Conservation (phyloP, 2,113 vertebrate genomes). For the Tyto alba region DNA sequence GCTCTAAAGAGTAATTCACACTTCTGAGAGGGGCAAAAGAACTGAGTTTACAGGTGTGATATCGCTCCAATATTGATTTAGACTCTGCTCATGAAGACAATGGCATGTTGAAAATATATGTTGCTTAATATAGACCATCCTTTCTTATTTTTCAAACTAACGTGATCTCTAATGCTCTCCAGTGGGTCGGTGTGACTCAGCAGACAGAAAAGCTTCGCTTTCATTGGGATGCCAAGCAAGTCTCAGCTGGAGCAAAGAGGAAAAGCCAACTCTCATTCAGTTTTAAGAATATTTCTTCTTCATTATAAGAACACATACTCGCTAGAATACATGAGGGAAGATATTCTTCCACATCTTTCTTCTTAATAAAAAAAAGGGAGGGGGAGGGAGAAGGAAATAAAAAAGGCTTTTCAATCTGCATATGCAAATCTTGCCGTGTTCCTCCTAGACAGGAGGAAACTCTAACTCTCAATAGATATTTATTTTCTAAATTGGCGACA, state of each 20-base stretch:
- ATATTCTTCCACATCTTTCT: not conserved
- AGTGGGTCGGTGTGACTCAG: not conserved
- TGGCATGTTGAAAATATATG: not conserved
- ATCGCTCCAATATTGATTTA: not conserved
- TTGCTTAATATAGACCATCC: not conserved
- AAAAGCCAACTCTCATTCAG: not conserved
- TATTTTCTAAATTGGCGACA: constrained; percentile 76
- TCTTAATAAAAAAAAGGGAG: not conserved
- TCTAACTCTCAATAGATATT: constrained; percentile 69
- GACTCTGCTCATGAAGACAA: not conserved
- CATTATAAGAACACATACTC: not conserved
- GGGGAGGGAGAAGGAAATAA: no score
- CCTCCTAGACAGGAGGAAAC: constrained; percentile 63
- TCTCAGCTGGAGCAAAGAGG: not conserved
- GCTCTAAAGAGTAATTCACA: not conserved
- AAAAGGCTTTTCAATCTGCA: constrained; percentile 38
- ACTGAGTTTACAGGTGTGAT: not conserved
- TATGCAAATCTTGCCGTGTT: constrained; percentile 55
- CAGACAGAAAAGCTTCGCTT: not conserved
- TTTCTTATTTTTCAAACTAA: not conserved
- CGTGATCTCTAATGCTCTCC: not conserved
- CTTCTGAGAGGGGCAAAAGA: not conserved
- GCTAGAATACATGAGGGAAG: not conserved
- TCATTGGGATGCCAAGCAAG: not conserved
- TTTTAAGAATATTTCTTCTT: not conserved